Conservation (phyloP, 1,140 invertebrate genomes). For the Lucilia sericata region DNA sequence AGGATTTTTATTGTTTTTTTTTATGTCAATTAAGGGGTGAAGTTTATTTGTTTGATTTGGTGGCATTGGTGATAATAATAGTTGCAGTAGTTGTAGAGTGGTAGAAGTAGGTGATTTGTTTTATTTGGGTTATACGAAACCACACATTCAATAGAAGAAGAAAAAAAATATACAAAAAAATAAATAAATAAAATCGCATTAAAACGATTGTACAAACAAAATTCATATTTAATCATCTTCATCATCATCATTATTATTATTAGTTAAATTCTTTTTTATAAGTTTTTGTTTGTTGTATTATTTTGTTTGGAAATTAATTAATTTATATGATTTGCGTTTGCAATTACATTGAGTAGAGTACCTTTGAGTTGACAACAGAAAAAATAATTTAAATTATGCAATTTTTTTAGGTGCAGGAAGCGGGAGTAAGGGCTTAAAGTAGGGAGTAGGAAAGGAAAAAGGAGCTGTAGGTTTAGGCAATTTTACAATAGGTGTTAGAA, state of each 20-base stretch:
- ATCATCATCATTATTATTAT: conserved; percentile 25
- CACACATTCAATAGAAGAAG: conserved; percentile 33
- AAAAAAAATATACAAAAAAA: conserved; percentile 25
- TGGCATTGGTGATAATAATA: neutral
- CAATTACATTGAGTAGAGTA: too few relatives aligned
- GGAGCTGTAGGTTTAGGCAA: neutral
- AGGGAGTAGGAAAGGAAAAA: neutral
- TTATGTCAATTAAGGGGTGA: too few relatives aligned
- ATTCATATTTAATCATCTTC: conserved; percentile 1
- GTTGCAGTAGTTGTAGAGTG: neutral
- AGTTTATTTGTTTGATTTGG: neutral
- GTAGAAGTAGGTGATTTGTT: conserved; percentile 3
- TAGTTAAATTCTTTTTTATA: conserved; percentile 12
- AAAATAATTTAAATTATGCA: too few relatives aligned
- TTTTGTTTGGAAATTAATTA: neutral
- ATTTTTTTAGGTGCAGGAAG: neutral
- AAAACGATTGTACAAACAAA: conserved; percentile 34
- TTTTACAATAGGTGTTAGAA: neutral
- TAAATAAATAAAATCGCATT: conserved; percentile 40
- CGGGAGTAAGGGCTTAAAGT: neutral
- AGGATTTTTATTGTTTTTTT: neutral
- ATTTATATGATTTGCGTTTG: neutral
- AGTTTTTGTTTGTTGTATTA: neutral
- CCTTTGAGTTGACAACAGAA: too few relatives aligned
- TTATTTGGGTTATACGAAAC: neutral